Percentiles rank a stretch among this genome's conserved stretches.
Evolutionary conservation across 2,888 invertebrate species (phyloP).

Genomic region (Eudemis profundana): DNA sequence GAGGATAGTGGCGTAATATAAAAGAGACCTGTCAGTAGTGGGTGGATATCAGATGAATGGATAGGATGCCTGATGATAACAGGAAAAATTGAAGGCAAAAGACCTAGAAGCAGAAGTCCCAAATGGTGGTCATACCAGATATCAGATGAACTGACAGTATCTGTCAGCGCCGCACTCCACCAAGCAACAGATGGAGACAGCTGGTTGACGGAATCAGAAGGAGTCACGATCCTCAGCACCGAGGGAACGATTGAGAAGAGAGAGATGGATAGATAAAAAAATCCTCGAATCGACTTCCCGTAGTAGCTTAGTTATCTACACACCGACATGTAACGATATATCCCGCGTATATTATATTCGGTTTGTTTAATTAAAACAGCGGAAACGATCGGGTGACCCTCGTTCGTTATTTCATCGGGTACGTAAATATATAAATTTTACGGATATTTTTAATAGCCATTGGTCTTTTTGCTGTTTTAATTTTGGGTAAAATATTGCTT

Average conservation of each 20-base stretch:
- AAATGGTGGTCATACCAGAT: no score
- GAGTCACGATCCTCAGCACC: no score
- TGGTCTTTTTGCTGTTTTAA: conserved; percentile 39
- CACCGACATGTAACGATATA: conserved; percentile 50
- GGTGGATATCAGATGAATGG: no score
- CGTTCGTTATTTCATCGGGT: conserved; percentile 61
- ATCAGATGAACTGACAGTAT: no score
- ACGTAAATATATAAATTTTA: conserved; percentile 61
- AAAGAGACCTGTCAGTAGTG: no score
- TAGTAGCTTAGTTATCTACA: conserved; percentile 24
- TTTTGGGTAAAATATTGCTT: conserved; percentile 36
- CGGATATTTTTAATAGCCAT: conserved; percentile 46
- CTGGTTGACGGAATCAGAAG: no score
- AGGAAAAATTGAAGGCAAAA: no score
- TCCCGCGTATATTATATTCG: conserved; percentile 70
- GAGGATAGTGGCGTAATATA: no score
- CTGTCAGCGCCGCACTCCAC: no score
- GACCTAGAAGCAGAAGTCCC: no score
- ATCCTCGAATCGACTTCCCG: conserved; percentile 8
- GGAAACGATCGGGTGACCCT: conserved; percentile 59
- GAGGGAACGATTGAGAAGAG: background rate
- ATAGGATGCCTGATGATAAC: no score
- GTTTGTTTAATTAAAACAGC: conserved; percentile 74
- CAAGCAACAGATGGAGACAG: no score
- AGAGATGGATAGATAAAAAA: background rate